Conservation (phyloP, 2,113 vertebrate genomes). For the Ictidomys tridecemlineatus region DNA sequence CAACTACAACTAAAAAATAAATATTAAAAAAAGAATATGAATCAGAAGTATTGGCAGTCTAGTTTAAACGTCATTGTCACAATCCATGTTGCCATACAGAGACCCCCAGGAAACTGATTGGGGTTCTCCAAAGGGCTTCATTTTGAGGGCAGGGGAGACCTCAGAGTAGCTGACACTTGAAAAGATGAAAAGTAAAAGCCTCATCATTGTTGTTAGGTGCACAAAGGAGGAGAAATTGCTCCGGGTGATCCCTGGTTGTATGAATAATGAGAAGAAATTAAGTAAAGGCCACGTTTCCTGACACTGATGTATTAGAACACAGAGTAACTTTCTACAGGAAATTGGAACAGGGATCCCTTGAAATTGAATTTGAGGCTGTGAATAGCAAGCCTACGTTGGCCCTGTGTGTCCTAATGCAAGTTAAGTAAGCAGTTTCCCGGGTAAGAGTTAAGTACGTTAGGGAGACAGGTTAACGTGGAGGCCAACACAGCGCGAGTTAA, state of each 20-base stretch:
- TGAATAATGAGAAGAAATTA: constrained; percentile 80
- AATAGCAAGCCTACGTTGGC: constrained; percentile 43
- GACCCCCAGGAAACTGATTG: background rate
- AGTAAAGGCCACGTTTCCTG: constrained; percentile 69
- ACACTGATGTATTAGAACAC: constrained; percentile 79
- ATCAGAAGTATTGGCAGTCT: background rate
- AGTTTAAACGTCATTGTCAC: background rate
- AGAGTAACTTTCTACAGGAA: constrained; percentile 77
- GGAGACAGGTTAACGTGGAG: constrained; percentile 66
- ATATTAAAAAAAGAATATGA: too few species aligned
- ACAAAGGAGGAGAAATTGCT: constrained; percentile 50
- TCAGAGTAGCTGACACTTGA: background rate
- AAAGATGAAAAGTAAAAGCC: constrained; percentile 56
- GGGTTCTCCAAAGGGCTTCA: background rate
- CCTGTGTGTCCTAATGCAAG: constrained; percentile 65
- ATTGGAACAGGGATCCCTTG: constrained; percentile 76
- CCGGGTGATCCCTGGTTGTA: constrained; percentile 65
- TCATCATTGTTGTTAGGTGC: constrained; percentile 22
- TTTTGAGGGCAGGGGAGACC: background rate
- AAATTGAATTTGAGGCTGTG: constrained; percentile 75
- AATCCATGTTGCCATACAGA: background rate
- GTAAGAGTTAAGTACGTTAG: constrained; percentile 63
- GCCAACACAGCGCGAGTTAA: constrained; percentile 59
- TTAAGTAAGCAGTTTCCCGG: constrained; percentile 63
- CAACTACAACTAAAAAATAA: too few species aligned